Percentiles rank a stretch among this genome's conserved stretches.
These are phyloP conservation scores for Platycnemis pennipes DNA, from an alignment of 2,888 invertebrate species.

Conservation along the genomic window DNA sequence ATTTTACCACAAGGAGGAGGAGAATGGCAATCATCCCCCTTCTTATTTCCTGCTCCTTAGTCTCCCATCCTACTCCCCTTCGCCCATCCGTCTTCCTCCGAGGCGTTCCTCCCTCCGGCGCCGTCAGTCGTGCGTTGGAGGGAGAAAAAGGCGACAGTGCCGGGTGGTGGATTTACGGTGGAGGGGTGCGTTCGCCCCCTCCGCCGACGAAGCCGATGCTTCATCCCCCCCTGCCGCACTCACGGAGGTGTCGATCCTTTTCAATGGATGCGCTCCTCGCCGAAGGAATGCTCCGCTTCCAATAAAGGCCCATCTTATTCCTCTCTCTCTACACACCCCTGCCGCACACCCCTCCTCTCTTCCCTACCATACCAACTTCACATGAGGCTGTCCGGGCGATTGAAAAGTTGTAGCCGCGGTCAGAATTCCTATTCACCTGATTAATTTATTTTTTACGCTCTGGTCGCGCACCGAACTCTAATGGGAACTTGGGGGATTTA, in stretches of 20 bases:
- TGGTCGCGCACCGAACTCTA: neutral
- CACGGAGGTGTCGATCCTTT: neutral
- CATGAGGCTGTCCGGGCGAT: neutral
- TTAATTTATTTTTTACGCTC: neutral
- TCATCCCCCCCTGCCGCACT: too few species aligned
- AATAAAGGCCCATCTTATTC: neutral
- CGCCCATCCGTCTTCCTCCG: neutral
- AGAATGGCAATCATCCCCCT: too few species aligned
- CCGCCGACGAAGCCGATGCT: too few species aligned
- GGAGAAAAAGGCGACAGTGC: too few species aligned
- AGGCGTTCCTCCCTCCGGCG: neutral
- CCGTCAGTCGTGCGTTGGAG: too few species aligned
- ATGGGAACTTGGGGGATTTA: neutral
- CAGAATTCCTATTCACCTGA: neutral
- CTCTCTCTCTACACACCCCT: too few species aligned
- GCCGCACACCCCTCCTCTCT: neutral
- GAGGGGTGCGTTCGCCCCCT: too few species aligned
- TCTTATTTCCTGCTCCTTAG: too few species aligned
- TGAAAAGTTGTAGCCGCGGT: neutral
- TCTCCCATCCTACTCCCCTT: too few species aligned
- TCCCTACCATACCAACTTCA: neutral
- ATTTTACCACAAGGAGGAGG: too few species aligned
- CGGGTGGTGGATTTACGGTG: too few species aligned
- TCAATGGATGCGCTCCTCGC: neutral
- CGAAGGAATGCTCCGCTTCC: neutral